These are phyloP conservation scores for Ophioderma brevispina DNA, from an alignment of 35 echinoderm and acorn worm genomes.

Conservation along the genomic window DNA sequence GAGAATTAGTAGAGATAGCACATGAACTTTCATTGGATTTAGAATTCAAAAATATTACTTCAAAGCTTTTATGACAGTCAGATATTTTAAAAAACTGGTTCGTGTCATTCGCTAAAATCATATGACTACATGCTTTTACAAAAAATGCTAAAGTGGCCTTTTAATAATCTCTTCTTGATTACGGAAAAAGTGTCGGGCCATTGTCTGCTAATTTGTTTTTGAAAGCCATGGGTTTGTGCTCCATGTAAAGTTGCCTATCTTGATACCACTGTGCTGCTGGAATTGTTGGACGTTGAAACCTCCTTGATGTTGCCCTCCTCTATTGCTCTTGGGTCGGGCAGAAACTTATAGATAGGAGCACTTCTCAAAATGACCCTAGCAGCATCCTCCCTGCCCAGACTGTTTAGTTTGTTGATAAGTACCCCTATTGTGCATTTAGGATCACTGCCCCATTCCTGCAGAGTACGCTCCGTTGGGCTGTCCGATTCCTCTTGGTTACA, in stretches of 20 bases:
- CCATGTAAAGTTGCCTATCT: slow-evolving; percentile 20
- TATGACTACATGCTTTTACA: too few species aligned
- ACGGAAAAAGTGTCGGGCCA: too few species aligned
- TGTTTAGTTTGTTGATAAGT: slow-evolving; percentile 75
- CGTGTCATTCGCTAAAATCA: too few species aligned
- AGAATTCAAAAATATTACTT: too few species aligned
- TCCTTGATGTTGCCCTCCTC: slow-evolving; percentile 62
- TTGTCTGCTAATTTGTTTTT: too few species aligned
- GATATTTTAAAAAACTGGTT: too few species aligned
- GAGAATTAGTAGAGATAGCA: too few species aligned
- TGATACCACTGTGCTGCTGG: slow-evolving; percentile 85
- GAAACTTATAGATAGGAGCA: slow-evolving; percentile 91
- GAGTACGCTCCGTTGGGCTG: slow-evolving; percentile 82
- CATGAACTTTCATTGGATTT: too few species aligned
- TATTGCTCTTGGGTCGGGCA: slow-evolving; percentile 77
- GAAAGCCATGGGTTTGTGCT: too few species aligned
- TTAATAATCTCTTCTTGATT: too few species aligned
- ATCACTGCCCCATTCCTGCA: slow-evolving; percentile 78
- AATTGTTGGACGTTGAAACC: slow-evolving; percentile 66
- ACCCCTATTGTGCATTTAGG: slow-evolving; percentile 68
- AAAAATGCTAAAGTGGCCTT: too few species aligned
- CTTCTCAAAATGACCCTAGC: slow-evolving; percentile 72
- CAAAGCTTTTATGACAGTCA: too few species aligned
- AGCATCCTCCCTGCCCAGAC: slow-evolving; percentile 83
- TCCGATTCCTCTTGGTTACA: slow-evolving; percentile 82